phyloP scores from a whole-genome alignment of 2,797 vertebrate species.

The Cossypha dichroa region DNA sequence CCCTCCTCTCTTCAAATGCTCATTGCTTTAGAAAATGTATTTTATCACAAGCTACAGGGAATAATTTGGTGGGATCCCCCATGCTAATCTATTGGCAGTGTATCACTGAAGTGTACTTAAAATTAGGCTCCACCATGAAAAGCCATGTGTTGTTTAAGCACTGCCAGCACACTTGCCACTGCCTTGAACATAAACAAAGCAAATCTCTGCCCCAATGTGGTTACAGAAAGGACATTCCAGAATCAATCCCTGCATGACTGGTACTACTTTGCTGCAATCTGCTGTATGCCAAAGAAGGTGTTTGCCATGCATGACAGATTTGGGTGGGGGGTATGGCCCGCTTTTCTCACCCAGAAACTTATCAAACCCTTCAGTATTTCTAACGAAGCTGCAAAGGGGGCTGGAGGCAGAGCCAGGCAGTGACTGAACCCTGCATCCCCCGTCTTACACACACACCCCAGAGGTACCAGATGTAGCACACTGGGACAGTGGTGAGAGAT shows the following conservation, averaged over 20 bases:
- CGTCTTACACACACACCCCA: not conserved
- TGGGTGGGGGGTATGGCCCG: accelerated
- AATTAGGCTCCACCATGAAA: not conserved
- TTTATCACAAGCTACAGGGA: slow-evolving; percentile 1
- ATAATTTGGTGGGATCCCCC: slow-evolving; percentile 6
- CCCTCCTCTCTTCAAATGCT: not conserved
- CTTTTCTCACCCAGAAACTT: not conserved
- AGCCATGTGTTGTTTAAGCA: not conserved
- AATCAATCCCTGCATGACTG: not conserved
- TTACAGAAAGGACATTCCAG: not conserved
- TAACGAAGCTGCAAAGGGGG: not conserved
- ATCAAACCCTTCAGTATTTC: not conserved
- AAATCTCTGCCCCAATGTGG: not conserved
- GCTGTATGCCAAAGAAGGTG: not conserved
- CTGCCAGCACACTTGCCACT: not conserved
- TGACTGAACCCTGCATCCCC: not conserved
- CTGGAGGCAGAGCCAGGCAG: too few species aligned
- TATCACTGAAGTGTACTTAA: not conserved
- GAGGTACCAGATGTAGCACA: too few species aligned
- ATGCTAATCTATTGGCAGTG: not conserved
- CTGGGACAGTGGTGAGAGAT: not conserved
- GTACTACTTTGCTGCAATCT: not conserved
- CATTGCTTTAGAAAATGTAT: not conserved
- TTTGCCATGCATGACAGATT: not conserved
- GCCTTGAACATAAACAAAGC: not conserved